These are phyloP conservation scores for Epistrophe eligans DNA, from an alignment of 2,888 invertebrate species.

Conservation along the genomic window DNA sequence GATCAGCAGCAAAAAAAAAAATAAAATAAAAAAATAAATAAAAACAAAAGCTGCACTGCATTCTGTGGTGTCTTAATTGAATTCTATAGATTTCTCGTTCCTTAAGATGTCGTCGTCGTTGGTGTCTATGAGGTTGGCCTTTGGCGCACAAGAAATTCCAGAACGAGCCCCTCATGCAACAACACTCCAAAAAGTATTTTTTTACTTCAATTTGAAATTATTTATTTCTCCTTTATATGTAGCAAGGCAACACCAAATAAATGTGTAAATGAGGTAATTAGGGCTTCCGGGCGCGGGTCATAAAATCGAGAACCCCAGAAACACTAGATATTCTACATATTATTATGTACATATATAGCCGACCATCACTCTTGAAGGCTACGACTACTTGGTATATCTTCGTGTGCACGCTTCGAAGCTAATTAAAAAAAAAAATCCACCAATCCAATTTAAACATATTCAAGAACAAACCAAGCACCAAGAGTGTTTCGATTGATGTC, in stretches of 20 bases:
- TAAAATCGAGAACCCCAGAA: constrained; percentile 54
- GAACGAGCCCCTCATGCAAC: constrained; percentile 27
- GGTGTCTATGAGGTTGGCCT: constrained; percentile 6
- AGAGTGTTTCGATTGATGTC: constrained; percentile 50
- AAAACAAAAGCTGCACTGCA: constrained; percentile 25
- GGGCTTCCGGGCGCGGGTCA: constrained; percentile 80
- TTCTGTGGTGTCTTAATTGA: constrained; percentile 62
- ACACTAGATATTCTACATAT: too few species aligned
- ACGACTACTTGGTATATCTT: background rate
- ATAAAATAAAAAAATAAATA: too few species aligned
- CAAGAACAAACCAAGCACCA: constrained; percentile 13
- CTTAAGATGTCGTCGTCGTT: background rate
- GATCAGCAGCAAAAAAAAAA: constrained; percentile 40
- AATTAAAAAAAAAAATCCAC: constrained; percentile 66
- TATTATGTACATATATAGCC: too few species aligned
- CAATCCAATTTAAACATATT: constrained; percentile 52
- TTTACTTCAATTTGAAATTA: constrained; percentile 49
- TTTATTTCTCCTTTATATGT: constrained; percentile 56
- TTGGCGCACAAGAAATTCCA: constrained; percentile 32
- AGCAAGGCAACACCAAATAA: constrained; percentile 76
- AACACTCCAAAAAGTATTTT: constrained; percentile 18
- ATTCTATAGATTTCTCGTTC: constrained; percentile 42
- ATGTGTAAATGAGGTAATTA: constrained; percentile 83
- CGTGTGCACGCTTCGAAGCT: constrained; percentile 40
- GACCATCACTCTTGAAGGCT: constrained; percentile 12